Percentiles rank a stretch among this genome's conserved stretches.
Evolutionary conservation across 2,113 vertebrate genomes (phyloP).

Genomic region (Hiodon alosoides): DNA sequence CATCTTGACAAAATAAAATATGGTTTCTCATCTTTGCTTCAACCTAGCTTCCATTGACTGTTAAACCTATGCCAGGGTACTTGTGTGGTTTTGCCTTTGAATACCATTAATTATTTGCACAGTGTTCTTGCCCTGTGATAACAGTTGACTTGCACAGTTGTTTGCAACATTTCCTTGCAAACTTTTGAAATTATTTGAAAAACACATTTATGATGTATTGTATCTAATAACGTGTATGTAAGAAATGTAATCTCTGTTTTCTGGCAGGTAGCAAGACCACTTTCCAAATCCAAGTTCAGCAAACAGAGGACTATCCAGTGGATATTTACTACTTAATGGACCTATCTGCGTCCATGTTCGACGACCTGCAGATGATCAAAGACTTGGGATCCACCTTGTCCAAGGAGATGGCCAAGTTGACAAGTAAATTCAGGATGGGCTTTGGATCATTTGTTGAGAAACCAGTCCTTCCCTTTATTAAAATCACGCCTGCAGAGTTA

Average conservation of each 20-base stretch:
- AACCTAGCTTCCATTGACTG: background rate
- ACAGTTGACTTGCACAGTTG: too few relatives aligned
- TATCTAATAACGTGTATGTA: background rate
- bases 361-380: slow-evolving; percentile 86
- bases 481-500: slow-evolving; percentile 74
- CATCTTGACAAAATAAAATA: background rate
- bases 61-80: background rate
- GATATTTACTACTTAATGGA: slow-evolving; percentile 99
- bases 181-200: background rate
- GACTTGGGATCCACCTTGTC: slow-evolving; percentile 83
- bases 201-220: background rate
- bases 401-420: slow-evolving; percentile 87
- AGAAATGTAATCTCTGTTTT: slow-evolving; percentile 28
- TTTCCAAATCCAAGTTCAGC: slow-evolving; percentile 83
- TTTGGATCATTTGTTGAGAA: slow-evolving; percentile 98
- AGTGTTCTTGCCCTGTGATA: too few relatives aligned
- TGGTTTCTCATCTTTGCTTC: slow-evolving; percentile 6
- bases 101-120: too few relatives aligned
- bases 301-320: slow-evolving; percentile 89
- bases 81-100: too few relatives aligned
- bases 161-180: too few relatives aligned
- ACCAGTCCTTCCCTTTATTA: slow-evolving; percentile 88
- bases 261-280: slow-evolving; percentile 72
- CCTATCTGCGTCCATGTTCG: slow-evolving; percentile 89
- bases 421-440: slow-evolving; percentile 91